Base-by-base conservation (phyloP, 2,113 vertebrate genomes). In the Nyctibius bracteatus region DNA sequence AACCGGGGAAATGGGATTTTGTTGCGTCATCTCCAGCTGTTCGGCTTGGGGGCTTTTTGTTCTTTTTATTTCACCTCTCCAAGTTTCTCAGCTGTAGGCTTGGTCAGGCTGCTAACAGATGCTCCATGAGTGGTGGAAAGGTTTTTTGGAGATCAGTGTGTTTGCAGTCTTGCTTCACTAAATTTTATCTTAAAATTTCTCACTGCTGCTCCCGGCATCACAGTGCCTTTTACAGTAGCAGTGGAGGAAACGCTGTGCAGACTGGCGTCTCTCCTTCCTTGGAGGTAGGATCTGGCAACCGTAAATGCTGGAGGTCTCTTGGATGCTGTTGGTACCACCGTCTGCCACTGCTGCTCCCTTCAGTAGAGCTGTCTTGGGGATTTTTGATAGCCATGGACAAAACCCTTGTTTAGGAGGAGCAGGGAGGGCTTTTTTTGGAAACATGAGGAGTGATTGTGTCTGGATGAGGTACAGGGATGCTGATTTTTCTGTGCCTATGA, bases 51-150 rank as follows among this genome's bases (percentile, higher is more conserved):
- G 43, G 21, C 47, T 88, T 86, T 78, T 74, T 91, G 28, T 87
- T 86, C 67, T 35, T 77, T 91, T 68, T 18, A 12, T 80, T 88
- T 83, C 43, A 68, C 43, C 59, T 90, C 51, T 75, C 20, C 46
- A 54, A 65, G 23, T 90, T 95, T 70, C 66, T 81, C 46, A 88
- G 61, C 85, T 90, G 52, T 81, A 43, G 44, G 28, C 58, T 94
- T 41, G 62, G 20, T 88, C 43, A 52, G 71, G 39, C 86, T 90
- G 63, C 72, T 80, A 20, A 35, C 72, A 86, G 85, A 54, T 90
- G 87, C 24, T 88, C 14, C 3, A 2, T 27, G 19, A 72, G 23
- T 33, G 85, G 18, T 86, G 51, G 43, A 65, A 62, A 41, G 21
- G 12, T 30, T 88, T 87, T n/a, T 67, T 81, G 71, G 81, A 63